Conservation (phyloP, 1,140 invertebrate species). For the Metaphire vulgaris region DNA sequence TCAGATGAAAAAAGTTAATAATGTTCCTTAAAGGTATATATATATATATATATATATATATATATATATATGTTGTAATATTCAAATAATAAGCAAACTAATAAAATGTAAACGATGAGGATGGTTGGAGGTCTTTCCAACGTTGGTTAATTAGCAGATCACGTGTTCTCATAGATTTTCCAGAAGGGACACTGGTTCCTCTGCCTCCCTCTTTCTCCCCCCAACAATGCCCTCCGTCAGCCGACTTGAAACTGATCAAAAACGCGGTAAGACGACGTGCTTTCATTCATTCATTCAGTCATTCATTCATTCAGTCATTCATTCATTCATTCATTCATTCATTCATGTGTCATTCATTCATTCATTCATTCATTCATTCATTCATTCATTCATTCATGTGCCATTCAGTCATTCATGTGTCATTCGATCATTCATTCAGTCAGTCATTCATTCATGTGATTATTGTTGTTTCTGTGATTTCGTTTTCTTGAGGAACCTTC, state of each 20-base stretch:
- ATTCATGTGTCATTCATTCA: conserved; percentile 18
- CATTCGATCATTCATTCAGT: conserved; percentile 18
- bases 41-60: too few species aligned
- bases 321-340: conserved; percentile 17
- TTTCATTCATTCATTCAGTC: conserved; percentile 18
- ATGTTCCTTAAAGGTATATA: too few species aligned
- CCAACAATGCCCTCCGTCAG: background rate
- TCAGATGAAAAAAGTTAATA: too few species aligned
- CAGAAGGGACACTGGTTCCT: background rate
- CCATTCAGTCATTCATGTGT: conserved; percentile 12
- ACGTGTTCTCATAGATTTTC: background rate
- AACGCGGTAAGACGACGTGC: background rate
- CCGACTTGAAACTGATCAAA: background rate
- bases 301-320: conserved; percentile 18
- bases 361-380: conserved; percentile 23
- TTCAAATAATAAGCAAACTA: too few species aligned
- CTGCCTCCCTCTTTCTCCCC: background rate
- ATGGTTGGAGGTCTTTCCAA: too few species aligned
- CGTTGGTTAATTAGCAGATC: too few species aligned
- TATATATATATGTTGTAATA: too few species aligned
- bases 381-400: conserved; percentile 15
- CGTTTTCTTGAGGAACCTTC: too few species aligned
- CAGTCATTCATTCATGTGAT: conserved; percentile 14
- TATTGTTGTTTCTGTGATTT: background rate
- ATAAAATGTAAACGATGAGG: too few species aligned